Percentiles rank a stretch among this genome's conserved stretches.
phyloP scores from a whole-genome alignment of 1,140 invertebrate species.

The Oryzaephilus surinamensis region DNA sequence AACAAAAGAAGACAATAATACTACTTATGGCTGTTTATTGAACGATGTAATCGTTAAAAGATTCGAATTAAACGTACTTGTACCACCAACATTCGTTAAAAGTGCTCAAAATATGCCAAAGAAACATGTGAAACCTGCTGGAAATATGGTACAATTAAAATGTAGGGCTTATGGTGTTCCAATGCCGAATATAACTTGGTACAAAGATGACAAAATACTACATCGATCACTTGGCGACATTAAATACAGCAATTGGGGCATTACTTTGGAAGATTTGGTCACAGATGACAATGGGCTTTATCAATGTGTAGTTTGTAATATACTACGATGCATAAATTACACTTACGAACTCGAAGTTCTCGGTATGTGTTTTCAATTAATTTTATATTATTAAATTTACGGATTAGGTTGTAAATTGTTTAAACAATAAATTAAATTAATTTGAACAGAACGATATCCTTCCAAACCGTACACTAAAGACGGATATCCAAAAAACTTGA shows the following conservation, averaged over 20 bases:
- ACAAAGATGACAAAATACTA: slow-evolving; percentile 48
- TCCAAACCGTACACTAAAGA: slow-evolving; percentile 69
- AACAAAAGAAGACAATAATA: too few species aligned
- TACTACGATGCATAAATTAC: slow-evolving; percentile 62
- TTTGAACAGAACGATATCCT: slow-evolving; percentile 55
- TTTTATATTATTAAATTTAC: background rate
- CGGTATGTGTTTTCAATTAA: slow-evolving; percentile 44
- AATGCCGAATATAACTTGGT: slow-evolving; percentile 40
- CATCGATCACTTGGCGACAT: slow-evolving; percentile 55
- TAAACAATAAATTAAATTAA: slow-evolving; percentile 2
- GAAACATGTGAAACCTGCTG: slow-evolving; percentile 53
- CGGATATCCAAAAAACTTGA: slow-evolving; percentile 68
- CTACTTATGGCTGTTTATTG: too few species aligned
- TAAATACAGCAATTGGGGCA: slow-evolving; percentile 48
- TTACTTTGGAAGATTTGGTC: slow-evolving; percentile 63
- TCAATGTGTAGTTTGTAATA: slow-evolving; percentile 74
- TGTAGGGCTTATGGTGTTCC: slow-evolving; percentile 48
- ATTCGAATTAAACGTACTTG: too few species aligned
- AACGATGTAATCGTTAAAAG: too few species aligned
- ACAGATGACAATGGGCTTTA: slow-evolving; percentile 74
- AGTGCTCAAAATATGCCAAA: too few species aligned
- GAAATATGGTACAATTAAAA: slow-evolving; percentile 50
- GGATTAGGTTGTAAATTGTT: background rate
- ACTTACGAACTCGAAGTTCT: slow-evolving; percentile 62
- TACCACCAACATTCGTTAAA: too few species aligned